Evolutionary conservation across 2,888 invertebrate species (phyloP).

Genomic region (Allacma fusca): DNA sequence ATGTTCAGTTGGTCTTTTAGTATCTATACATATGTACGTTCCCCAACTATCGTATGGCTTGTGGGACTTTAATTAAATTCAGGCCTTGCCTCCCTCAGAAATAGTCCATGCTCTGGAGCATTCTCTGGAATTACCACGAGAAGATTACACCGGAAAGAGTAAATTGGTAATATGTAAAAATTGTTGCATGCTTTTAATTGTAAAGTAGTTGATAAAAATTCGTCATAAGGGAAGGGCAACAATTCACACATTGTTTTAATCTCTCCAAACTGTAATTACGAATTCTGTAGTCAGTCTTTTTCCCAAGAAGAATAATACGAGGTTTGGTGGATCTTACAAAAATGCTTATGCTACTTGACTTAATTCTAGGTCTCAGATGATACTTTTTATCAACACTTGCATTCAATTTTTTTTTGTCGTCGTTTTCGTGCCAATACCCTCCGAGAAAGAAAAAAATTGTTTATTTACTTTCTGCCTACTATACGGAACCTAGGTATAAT

Average conservation of each 20-base stretch:
- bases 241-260: slow-evolving; percentile 44
- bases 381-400: background rate
- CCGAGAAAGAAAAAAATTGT: background rate
- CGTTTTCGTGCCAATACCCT: slow-evolving; percentile 21
- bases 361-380: background rate
- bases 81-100: background rate
- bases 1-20: too few species aligned
- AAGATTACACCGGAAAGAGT: slow-evolving; percentile 30
- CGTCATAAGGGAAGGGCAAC: slow-evolving; percentile 38
- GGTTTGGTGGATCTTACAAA: background rate
- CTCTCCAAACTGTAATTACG: slow-evolving; percentile 25
- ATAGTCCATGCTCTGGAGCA: background rate
- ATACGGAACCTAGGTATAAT: too few species aligned
- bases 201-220: slow-evolving; percentile 40
- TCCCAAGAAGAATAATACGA: slow-evolving; percentile 22
- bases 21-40: background rate
- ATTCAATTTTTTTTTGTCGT: background rate
- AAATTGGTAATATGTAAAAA: slow-evolving; percentile 43
- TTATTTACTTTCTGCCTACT: too few species aligned
- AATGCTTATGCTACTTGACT: too few species aligned
- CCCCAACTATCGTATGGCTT: background rate
- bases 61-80: slow-evolving; percentile 29
- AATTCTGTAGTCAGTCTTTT: slow-evolving; percentile 22
- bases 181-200: slow-evolving; percentile 45
- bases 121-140: too few species aligned